Conservation (phyloP, 2,113 vertebrate genomes). For the Nesogale talazaci region DNA sequence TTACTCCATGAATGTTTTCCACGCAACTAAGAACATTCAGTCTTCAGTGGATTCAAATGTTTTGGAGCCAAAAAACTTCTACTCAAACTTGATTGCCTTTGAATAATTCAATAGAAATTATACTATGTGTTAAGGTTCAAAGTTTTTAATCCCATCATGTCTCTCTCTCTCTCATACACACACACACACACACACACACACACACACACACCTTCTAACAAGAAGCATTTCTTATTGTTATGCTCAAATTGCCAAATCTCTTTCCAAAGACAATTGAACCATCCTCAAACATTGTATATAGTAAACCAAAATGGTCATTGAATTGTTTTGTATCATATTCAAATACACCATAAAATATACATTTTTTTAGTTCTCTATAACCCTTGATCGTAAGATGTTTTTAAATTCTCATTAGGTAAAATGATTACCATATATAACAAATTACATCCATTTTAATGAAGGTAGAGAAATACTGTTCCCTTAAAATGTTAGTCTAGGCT, state of each 20-base stretch:
- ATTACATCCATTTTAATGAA: conserved; percentile 70
- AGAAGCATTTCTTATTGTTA: conserved; percentile 12
- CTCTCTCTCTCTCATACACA: neutral
- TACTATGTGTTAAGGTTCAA: conserved; percentile 1
- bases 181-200: neutral
- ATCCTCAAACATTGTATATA: neutral
- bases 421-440: conserved; percentile 68
- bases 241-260: neutral
- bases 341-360: neutral
- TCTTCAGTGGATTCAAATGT: neutral
- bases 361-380: conserved; percentile 10
- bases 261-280: conserved; percentile 4
- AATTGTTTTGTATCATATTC: neutral
- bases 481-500: conserved; percentile 69
- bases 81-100: neutral
- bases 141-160: conserved; percentile 7
- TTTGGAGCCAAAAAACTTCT: neutral
- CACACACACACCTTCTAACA: neutral
- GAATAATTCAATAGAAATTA: conserved; percentile 48
- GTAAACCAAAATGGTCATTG: conserved; percentile 14
- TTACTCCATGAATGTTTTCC: conserved; percentile 31
- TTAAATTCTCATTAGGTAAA: conserved; percentile 52
- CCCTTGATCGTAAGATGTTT: conserved; percentile 2
- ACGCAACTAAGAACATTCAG: conserved; percentile 16
- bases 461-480: conserved; percentile 58